Conservation (phyloP, 2,888 invertebrate genomes). For the Pseudococcus jackbeardsleyi region DNA sequence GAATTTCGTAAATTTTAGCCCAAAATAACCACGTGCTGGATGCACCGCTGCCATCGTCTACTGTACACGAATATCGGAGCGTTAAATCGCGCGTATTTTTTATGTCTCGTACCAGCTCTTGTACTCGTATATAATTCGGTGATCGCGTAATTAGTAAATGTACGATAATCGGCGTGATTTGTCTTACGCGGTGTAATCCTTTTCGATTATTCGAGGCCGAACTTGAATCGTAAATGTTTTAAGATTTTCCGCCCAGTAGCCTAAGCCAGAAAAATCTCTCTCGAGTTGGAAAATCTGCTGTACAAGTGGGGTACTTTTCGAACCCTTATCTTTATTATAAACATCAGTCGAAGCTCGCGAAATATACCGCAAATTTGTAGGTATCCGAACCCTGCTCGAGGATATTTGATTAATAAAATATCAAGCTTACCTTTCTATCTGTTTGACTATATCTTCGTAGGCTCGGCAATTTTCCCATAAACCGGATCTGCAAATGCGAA, state of each 20-base stretch:
- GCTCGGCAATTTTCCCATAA: slow-evolving; percentile 97
- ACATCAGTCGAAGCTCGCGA: not conserved
- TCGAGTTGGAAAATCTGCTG: not conserved
- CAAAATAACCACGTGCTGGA: not conserved
- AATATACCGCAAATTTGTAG: slow-evolving; percentile 1
- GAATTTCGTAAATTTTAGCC: slow-evolving; percentile 44
- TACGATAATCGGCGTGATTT: slow-evolving; percentile 13
- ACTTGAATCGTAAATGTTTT: not conserved
- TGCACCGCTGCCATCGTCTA: too few species aligned
- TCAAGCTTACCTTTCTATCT: slow-evolving; percentile 87
- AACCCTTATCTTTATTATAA: not conserved
- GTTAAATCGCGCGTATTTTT: slow-evolving; percentile 33
- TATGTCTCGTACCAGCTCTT: not conserved
- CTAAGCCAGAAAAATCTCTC: slow-evolving; percentile 33
- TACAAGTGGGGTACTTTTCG: not conserved
- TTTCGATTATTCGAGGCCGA: slow-evolving; percentile 29
- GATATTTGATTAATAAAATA: slow-evolving; percentile 40
- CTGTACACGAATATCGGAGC: not conserved
- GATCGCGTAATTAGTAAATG: not conserved
- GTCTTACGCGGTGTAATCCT: not conserved
- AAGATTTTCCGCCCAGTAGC: not conserved
- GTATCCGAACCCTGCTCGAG: not conserved
- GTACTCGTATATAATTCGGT: not conserved
- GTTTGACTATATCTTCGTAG: slow-evolving; percentile 95
- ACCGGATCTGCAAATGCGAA: slow-evolving; percentile 79